These are phyloP conservation scores for Rhamnusium bicolor DNA, from an alignment of 2,888 invertebrate genomes.

Conservation along the genomic window DNA sequence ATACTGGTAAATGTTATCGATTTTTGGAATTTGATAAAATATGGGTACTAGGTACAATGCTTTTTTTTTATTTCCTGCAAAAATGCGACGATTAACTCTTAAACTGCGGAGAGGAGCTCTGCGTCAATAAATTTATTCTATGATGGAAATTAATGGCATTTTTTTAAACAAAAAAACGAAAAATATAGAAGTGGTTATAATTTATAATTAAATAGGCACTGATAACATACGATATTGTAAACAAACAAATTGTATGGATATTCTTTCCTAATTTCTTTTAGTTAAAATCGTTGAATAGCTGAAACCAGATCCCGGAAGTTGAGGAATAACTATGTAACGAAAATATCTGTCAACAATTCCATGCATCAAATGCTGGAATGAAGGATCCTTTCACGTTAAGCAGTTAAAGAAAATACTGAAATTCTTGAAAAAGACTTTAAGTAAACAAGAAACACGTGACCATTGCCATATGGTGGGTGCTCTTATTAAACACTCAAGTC, in stretches of 20 bases:
- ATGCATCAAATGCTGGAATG: constrained; percentile 26
- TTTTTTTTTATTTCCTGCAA: too few relatives aligned
- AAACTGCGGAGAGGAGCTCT: too few relatives aligned
- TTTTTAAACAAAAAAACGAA: neutral
- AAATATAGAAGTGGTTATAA: neutral
- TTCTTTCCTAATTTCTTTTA: neutral
- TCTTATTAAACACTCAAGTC: constrained; percentile 20
- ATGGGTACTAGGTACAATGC: too few relatives aligned
- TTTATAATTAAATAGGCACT: neutral
- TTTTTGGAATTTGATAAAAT: too few relatives aligned
- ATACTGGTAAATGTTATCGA: too few relatives aligned
- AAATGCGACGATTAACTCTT: too few relatives aligned
- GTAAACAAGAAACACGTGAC: constrained; percentile 54
- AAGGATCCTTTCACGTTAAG: constrained; percentile 20
- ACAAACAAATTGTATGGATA: neutral
- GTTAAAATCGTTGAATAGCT: neutral
- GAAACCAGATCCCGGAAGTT: constrained; percentile 27
- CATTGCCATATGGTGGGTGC: constrained; percentile 39
- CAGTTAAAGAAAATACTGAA: constrained; percentile 33
- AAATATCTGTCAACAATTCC: constrained; percentile 51
- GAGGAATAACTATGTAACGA: constrained; percentile 33
- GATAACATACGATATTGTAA: neutral
- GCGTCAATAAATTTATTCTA: neutral
- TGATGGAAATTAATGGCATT: neutral
- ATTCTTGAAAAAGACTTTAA: constrained; percentile 33